Evolutionary conservation across 1,140 invertebrate species (phyloP).

Genomic region (Anastrepha obliqua): DNA sequence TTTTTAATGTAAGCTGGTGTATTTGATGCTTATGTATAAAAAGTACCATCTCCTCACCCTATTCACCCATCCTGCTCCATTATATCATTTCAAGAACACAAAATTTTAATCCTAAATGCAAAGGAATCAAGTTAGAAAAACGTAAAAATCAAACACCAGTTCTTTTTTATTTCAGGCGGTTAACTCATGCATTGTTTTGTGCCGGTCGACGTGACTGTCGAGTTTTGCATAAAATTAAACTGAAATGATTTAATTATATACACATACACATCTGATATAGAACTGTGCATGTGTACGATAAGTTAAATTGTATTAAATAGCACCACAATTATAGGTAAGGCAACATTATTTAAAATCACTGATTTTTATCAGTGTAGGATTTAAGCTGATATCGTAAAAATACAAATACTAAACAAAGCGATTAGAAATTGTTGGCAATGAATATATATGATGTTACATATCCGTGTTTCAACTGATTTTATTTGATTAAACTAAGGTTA

Average conservation of each 20-base stretch:
- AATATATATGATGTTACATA: conserved; percentile 70
- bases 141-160: conserved; percentile 80
- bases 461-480: conserved; percentile 75
- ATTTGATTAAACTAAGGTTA: conserved; percentile 71
- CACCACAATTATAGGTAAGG: conserved; percentile 69
- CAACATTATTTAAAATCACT: conserved; percentile 68
- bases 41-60: background rate
- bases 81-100: background rate
- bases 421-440: conserved; percentile 39
- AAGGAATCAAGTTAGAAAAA: conserved; percentile 61
- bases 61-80: background rate
- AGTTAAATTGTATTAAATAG: conserved; percentile 25
- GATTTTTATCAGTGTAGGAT: conserved; percentile 63
- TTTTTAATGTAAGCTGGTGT: conserved; percentile 50
- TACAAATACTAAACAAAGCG: conserved; percentile 41
- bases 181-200: conserved; percentile 63
- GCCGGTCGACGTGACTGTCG: conserved; percentile 42
- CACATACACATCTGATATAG: background rate
- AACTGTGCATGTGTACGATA: conserved; percentile 8
- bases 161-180: conserved; percentile 79
- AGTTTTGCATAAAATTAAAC: conserved; percentile 38
- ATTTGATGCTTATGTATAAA: conserved; percentile 46
- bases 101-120: conserved; percentile 58
- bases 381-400: conserved; percentile 50
- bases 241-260: conserved; percentile 50